phyloP scores from a whole-genome alignment of 2,797 vertebrate species.

The Lepidocolaptes lacrymiger region DNA sequence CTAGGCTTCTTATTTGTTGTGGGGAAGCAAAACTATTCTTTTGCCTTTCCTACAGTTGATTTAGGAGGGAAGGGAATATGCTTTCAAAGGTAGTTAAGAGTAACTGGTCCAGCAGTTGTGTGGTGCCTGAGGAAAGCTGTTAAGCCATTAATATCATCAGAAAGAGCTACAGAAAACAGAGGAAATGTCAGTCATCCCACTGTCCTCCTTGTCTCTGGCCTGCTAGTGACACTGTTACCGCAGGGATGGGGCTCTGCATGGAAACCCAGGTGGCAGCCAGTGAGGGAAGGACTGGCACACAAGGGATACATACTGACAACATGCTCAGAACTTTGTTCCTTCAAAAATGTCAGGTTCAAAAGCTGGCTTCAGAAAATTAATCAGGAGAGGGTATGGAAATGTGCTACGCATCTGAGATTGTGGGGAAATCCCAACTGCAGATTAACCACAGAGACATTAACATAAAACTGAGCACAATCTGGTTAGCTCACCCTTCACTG shows the following conservation, averaged over 20 bases:
- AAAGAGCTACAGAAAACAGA: not conserved
- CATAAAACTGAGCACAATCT: not conserved
- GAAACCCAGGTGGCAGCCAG: not conserved
- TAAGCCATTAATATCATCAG: not conserved
- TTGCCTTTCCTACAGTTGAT: not conserved
- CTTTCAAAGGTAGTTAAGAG: not conserved
- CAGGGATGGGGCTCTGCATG: fast-evolving
- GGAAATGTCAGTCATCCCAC: fast-evolving
- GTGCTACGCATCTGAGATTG: not conserved
- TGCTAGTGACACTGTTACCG: not conserved
- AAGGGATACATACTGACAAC: fast-evolving
- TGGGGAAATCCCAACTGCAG: not conserved
- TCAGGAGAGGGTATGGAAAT: not conserved
- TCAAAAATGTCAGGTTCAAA: not conserved
- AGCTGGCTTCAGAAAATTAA: not conserved
- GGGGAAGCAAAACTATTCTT: not conserved
- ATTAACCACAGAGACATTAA: not conserved
- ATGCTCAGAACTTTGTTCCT: not conserved
- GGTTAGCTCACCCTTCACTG: not conserved
- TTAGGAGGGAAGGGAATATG: not conserved
- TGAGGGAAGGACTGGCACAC: fast-evolving
- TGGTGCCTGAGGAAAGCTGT: not conserved
- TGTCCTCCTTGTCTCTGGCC: not conserved
- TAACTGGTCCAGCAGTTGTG: not conserved
- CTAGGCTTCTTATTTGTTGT: not conserved